These are phyloP conservation scores for Macropodus opercularis DNA, from an alignment of 2,797 vertebrate species.

Conservation along the genomic window DNA sequence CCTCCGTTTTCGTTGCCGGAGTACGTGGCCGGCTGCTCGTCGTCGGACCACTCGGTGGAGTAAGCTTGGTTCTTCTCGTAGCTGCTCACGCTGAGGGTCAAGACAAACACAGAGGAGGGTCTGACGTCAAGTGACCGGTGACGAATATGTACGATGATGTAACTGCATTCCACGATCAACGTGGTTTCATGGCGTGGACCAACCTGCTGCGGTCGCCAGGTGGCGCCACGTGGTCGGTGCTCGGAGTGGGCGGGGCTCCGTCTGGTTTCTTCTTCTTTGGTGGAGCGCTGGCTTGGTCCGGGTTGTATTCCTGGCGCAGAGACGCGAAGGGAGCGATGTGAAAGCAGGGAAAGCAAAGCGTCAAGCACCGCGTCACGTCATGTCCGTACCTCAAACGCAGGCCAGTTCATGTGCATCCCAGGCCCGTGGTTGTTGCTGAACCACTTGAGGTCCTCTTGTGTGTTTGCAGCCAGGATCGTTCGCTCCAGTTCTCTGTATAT, in stretches of 20 bases:
- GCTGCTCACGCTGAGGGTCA: conserved; percentile 90
- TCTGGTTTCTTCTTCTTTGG: conserved; percentile 92
- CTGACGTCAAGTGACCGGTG: neutral
- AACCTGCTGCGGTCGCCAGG: conserved; percentile 94
- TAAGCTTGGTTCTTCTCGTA: conserved; percentile 93
- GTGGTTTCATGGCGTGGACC: no score
- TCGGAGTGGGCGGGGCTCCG: conserved; percentile 87
- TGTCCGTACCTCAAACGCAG: conserved; percentile 89
- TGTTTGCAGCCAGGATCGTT: conserved; percentile 87
- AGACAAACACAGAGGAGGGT: neutral
- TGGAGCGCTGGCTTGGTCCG: conserved; percentile 89
- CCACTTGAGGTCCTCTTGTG: conserved; percentile 96
- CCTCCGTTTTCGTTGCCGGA: conserved; percentile 89
- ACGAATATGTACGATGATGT: neutral
- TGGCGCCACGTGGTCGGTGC: conserved; percentile 87
- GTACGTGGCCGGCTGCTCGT: conserved; percentile 88
- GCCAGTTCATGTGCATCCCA: conserved; percentile 98
- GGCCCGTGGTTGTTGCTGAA: conserved; percentile 94
- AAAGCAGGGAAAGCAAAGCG: neutral
- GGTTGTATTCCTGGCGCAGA: conserved; percentile 91
- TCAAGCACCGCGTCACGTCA: no score
- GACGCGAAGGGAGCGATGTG: neutral
- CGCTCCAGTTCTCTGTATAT: conserved; percentile 96
- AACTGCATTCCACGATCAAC: no score
- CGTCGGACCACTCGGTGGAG: conserved; percentile 94